Evolutionary conservation across 2,113 vertebrate species (phyloP), one percentile per base, ranked within the genome.

Genomic region (Rhombomys opimus): DNA sequence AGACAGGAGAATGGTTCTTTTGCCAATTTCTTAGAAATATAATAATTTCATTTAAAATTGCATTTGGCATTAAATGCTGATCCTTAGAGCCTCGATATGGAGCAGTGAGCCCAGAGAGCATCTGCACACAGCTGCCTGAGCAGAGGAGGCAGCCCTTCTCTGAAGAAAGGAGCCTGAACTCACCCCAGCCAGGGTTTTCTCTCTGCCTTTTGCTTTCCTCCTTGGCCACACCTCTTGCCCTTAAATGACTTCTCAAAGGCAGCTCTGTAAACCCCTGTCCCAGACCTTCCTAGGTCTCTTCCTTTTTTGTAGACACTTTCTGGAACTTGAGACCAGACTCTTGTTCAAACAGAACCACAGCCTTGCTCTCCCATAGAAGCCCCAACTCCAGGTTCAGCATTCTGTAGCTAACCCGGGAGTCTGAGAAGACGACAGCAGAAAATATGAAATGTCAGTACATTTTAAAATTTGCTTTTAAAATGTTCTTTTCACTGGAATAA

Each of bases 21-120:
- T 90, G 76, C 82, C 59, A 87, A 61, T 95, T 93, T 93, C 78
- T 95, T 94, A 91, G 46, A 90, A 93, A 88, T 80, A 22, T 72
- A 76, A 87, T 68, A 4, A 67, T 57, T 63, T 72, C 54, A 88
- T 86, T 82, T 94, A 57, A 94, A 96, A 67, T 82, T 96, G 15
- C 8, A 78, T 82, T 94, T 96, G 93, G 72, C 50, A 90, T 67
- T 95, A 93, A 95, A 80, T 67, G 50, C 70, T 20, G 87, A 68
- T 87, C 59, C 20, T 27, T 87, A 94, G 63, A 93, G 32, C 8
- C 35, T 7, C 41, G 25, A 65, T 92, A 90, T 70, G 15, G 72
- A 94, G 59, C 70, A 78, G 38, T 46, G 84, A 75, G 25, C 27
- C 70, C 63, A 17, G 54, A 75, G 38, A 95, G n/a, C 54, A 18